Evolutionary conservation across 2,113 vertebrate genomes (phyloP), one percentile per base, ranked within the genome.

Genomic region (Smithornis capensis): DNA sequence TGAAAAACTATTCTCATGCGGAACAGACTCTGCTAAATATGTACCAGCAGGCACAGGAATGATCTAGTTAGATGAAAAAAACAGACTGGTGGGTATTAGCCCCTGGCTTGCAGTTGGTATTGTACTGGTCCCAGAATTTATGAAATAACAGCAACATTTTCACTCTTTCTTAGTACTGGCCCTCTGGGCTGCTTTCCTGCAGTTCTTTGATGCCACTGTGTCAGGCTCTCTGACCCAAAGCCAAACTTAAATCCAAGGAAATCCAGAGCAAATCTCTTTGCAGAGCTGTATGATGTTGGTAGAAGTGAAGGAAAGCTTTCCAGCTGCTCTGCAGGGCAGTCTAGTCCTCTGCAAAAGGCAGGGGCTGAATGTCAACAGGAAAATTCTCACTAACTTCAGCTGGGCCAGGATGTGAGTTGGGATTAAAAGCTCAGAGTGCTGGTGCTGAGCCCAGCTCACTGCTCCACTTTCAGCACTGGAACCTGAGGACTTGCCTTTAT

Each of bases 191-290:
- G n/a, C 35, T 57, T 65, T 92, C 60, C 65, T 75, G 65, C 2
- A 14, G n/a, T 47, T 74, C 79, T 88, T 56, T 64, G 27, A 40
- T 69, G 65, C 23, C 18, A 7, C 59, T 68, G 9, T 9, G 7
- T 44, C 59, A 31, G 55, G 22, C n/a, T 75, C 19, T 92, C 52
- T 71, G 52, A 94, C 70, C 67, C 2, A 2, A 60, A 75, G 70
- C 56, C 85, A 78, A 78, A n/a, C 53, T 69, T n/a, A 81, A 87
- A 92, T 90, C 82, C 79, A 59, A 77, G 73, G 84, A 87, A 93
- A 93, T 88, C 71, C 6, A 0, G 50, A 95, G 55, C 55, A 94
- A 89, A 95, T 89, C 70, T 75, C 75, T 65, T 69, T 60, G 80
- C 45, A 40, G 83, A 49, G n/a, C 55, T 73, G 38, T 57, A 52